Percentiles rank a stretch among this genome's conserved stretches.
Evolutionary conservation across 1,140 invertebrate genomes (phyloP).

Genomic region (Neodiprion fabricii): DNA sequence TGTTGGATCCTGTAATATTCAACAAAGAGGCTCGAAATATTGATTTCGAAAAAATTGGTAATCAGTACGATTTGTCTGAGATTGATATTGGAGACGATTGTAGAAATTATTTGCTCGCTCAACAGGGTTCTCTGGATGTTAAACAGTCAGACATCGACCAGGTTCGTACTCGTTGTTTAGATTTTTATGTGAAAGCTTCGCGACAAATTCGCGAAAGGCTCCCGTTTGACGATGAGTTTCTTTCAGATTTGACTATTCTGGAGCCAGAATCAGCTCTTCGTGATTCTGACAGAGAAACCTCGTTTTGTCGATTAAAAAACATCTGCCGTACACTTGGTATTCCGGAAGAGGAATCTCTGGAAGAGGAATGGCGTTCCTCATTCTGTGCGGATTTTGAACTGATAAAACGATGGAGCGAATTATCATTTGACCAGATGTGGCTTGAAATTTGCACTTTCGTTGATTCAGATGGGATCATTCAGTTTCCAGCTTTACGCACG

Average conservation of each 20-base stretch:
- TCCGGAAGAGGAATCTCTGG: not conserved
- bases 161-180: constrained; percentile 2
- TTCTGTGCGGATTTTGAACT: not conserved
- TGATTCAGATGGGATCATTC: constrained; percentile 6
- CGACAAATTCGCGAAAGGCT: constrained; percentile 13
- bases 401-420: constrained; percentile 14
- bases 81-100: constrained; percentile 13
- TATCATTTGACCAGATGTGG: constrained; percentile 23
- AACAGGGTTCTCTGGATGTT: not conserved
- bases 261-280: not conserved
- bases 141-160: not conserved
- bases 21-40: constrained; percentile 8
- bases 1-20: not conserved
- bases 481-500: constrained; percentile 4
- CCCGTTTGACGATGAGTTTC: constrained; percentile 19
- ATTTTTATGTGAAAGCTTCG: constrained; percentile 20
- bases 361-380: constrained; percentile 14
- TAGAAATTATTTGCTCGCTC: constrained; percentile 9
- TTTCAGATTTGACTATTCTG: constrained; percentile 18
- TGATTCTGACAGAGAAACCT: constrained; percentile 1
- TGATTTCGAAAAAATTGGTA: not conserved
- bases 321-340: no score
- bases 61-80: constrained; percentile 5
- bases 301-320: no score
- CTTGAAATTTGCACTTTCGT: constrained; percentile 11